A percentile compares a stretch with the other conserved stretches of the same genome.
phyloP scores from a whole-genome alignment of 2,113 vertebrate genomes.

The Odocoileus hemionus region DNA sequence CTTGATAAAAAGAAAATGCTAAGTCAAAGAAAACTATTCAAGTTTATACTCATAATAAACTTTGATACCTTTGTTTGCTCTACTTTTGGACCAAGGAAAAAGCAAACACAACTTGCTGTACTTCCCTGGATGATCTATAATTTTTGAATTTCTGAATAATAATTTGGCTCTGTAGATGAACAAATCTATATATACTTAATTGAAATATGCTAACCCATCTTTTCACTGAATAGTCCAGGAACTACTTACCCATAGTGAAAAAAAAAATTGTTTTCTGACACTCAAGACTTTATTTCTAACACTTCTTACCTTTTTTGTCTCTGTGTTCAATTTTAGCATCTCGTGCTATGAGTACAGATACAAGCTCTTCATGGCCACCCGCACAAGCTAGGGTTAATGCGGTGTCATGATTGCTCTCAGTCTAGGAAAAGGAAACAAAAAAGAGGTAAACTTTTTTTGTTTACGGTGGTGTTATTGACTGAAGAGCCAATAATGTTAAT shows the following conservation, averaged over 20 bases:
- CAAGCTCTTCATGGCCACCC: conserved; percentile 97
- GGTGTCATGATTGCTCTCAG: conserved; percentile 98
- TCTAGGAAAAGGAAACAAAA: conserved; percentile 79
- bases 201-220: conserved; percentile 11
- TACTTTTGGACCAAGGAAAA: conserved; percentile 17
- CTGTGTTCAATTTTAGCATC: conserved; percentile 98
- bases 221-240: neutral
- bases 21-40: conserved; percentile 18
- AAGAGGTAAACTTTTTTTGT: neutral
- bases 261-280: neutral
- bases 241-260: conserved; percentile 1
- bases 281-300: neutral
- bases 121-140: neutral
- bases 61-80: neutral
- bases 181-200: neutral
- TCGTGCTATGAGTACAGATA: conserved; percentile 95
- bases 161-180: conserved; percentile 39
- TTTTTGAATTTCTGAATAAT: neutral
- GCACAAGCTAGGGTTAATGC: conserved; percentile 97
- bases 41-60: neutral
- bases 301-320: conserved; percentile 94
- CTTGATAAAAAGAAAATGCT: neutral
- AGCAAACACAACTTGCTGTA: neutral
- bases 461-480: neutral
- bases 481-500: neutral